Evolutionary conservation across 2,888 invertebrate species (phyloP), one percentile per base, ranked within the genome.

Genomic region (Abscondita cerata): DNA sequence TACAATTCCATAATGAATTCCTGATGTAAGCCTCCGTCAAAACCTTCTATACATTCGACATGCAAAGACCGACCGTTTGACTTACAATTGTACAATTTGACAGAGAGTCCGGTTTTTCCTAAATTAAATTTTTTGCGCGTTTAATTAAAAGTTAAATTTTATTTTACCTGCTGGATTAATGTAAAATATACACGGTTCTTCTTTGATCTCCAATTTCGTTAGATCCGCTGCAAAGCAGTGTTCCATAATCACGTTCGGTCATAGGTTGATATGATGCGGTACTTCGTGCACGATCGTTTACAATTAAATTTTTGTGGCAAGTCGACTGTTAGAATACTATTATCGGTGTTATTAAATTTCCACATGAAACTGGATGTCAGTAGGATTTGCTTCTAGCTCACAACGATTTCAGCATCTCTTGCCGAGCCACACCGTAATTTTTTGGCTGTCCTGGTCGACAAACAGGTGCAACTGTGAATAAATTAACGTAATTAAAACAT

Each of bases 1-100:
- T 85, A 86, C 65, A 91, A 87, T 80, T 91, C 89, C 82, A 91
- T 87, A 69, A 88, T 85, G 79, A 91, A 91, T 76, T 86, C 85
- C 79, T 91, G 91, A 64, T 85, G 84, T 61, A 91, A 81, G 47
- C 91, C 91, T 13, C 91, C 91, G 77, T 91, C 89, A 80, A 90
- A 91, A 57, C 91, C 91, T 75, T 89, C 89, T 18, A 84, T 80
- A 78, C 91, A 92, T 77, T 89, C 89, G 68, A 90, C 87, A 78
- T 87, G 86, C 70, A 92, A 81, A 34, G 89, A 87, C 88, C 88
- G 60, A 87, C 86, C 31, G 91, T 91, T 78, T 89, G 89, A 81
- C 91, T 92, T 65, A 87, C 81, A 67, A 90, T 85, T 58, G 88
- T 87, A 79, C 91, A 92, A 79, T 91, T 91, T 65, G 86, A 83